Percentiles rank a stretch among this genome's conserved stretches.
phyloP scores from a whole-genome alignment of 2,888 invertebrate species.

The Lamproptera curius region DNA sequence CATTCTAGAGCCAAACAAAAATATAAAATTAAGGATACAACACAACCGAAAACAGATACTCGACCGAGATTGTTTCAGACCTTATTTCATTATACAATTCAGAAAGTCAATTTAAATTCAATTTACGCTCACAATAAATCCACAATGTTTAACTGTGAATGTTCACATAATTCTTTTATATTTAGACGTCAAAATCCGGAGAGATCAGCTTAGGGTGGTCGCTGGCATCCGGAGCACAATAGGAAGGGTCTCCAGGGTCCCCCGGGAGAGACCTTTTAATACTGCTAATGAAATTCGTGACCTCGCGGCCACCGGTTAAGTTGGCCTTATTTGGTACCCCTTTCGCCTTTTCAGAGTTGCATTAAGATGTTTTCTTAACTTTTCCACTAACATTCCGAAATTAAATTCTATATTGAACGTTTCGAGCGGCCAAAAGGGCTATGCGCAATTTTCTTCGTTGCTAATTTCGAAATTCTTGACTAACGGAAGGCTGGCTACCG shows the following conservation, averaged over 20 bases:
- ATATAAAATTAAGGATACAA: too few relatives aligned
- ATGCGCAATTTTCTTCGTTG: not conserved
- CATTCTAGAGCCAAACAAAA: too few relatives aligned
- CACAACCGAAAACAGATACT: too few relatives aligned
- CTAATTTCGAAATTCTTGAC: not conserved
- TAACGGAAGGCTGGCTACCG: not conserved
- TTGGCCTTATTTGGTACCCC: slow-evolving; percentile 21
- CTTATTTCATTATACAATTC: slow-evolving; percentile 5
- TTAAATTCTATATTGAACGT: not conserved
- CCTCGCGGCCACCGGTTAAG: slow-evolving; percentile 34
- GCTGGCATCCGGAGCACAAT: slow-evolving; percentile 15
- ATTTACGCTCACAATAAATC: slow-evolving; percentile 16
- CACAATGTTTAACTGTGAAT: slow-evolving; percentile 18
- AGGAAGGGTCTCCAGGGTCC: slow-evolving; percentile 34
- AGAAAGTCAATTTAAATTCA: slow-evolving; percentile 16
- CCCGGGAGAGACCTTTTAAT: slow-evolving; percentile 47
- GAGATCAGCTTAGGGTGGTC: slow-evolving; percentile 12
- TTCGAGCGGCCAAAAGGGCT: not conserved
- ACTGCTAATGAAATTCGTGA: slow-evolving; percentile 61
- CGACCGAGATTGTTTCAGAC: not conserved
- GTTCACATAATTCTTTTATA: slow-evolving; percentile 20
- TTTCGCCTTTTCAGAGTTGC: slow-evolving; percentile 8
- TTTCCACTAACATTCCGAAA: not conserved
- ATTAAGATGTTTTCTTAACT: not conserved
- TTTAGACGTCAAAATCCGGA: slow-evolving; percentile 18